phyloP scores from a whole-genome alignment of 1,140 invertebrate genomes.

The Pseudobourletiella spinata region DNA sequence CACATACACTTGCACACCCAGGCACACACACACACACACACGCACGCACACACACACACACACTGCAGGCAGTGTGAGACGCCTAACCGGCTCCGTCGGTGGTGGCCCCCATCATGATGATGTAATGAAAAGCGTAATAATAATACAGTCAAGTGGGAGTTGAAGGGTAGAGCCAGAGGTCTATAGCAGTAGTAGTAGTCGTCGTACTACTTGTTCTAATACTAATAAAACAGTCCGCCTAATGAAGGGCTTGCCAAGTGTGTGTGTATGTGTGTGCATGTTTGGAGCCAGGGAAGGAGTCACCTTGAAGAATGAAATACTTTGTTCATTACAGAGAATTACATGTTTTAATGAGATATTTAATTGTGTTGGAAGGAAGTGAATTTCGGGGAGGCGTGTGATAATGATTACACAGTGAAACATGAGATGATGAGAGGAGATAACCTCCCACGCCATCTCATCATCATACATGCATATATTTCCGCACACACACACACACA shows the following conservation, averaged over 20 bases:
- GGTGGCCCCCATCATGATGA: too few relatives aligned
- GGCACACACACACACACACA: too few relatives aligned
- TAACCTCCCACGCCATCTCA: slow-evolving; percentile 5
- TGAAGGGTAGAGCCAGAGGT: too few relatives aligned
- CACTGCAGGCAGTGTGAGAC: too few relatives aligned
- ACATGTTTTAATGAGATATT: slow-evolving; percentile 11
- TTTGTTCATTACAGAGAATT: slow-evolving; percentile 11
- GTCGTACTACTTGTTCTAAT: neutral
- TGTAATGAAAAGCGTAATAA: too few relatives aligned
- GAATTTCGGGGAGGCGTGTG: neutral
- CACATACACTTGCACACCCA: too few relatives aligned
- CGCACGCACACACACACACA: too few relatives aligned
- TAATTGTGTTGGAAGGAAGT: slow-evolving; percentile 8
- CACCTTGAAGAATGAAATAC: slow-evolving; percentile 3
- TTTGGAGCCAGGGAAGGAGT: neutral
- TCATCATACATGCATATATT: neutral
- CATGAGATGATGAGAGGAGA: slow-evolving; percentile 4
- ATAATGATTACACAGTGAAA: slow-evolving; percentile 10
- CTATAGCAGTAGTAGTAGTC: too few relatives aligned
- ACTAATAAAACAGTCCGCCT: neutral
- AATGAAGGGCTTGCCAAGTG: too few relatives aligned
- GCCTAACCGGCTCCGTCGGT: too few relatives aligned
- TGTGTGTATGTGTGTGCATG: neutral
- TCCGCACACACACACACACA: neutral
- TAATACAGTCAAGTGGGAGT: too few relatives aligned